A percentile compares a stretch with the other conserved stretches of the same genome.
Conservation (phyloP, 2,797 vertebrate genomes). For the Squalus acanthias region DNA sequence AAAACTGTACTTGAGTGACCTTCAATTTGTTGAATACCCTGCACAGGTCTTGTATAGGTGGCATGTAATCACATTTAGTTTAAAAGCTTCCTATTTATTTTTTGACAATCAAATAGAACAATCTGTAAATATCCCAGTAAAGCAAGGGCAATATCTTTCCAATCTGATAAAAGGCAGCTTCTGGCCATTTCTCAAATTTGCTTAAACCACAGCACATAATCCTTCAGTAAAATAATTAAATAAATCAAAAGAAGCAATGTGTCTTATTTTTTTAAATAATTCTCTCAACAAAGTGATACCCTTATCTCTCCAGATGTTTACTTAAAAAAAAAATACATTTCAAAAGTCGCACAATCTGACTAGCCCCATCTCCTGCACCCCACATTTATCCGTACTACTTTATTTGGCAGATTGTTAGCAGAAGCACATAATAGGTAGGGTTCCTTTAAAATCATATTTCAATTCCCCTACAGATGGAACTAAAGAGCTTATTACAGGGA, state of each 20-base stretch:
- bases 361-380: not conserved
- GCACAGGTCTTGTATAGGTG: not conserved
- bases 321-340: no score
- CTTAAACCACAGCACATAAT: not conserved
- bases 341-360: not conserved
- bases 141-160: not conserved
- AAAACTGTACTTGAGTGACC: not conserved
- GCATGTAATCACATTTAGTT: constrained; percentile 19
- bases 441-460: not conserved
- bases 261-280: not conserved
- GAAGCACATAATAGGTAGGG: not conserved
- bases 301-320: not conserved
- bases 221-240: not conserved
- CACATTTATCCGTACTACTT: not conserved
- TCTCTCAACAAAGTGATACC: not conserved
- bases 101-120: not conserved
- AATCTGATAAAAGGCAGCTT: constrained; percentile 1
- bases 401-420: not conserved
- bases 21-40: not conserved
- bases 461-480: constrained; percentile 32
- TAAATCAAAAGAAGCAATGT: not conserved
- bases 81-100: constrained; percentile 29
- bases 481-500: constrained; percentile 23
- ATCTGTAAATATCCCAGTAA: not conserved
- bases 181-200: not conserved